Base-by-base conservation (phyloP, 2,888 invertebrate genomes). In the Drosophila acutilabella region DNA sequence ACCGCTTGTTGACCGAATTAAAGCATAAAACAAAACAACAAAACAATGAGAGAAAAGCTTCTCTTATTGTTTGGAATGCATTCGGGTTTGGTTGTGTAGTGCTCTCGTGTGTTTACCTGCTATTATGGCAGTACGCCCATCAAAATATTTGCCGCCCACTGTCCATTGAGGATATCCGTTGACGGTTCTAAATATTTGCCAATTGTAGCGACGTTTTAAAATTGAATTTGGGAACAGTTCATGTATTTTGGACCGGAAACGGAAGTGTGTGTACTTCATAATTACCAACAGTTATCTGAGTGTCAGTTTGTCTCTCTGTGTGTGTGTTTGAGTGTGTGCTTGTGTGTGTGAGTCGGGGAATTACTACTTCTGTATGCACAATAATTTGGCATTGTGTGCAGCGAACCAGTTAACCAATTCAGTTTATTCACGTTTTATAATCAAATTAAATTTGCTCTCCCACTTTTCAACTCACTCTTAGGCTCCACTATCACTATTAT, bases 191-290 rank as follows among this genome's bases (percentile, higher is more conserved):
- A 54, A 54, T 54, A 44, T 42, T 54, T 54, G 54, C 33, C 44
- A 42, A 33, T 56, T 38, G 45, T 7, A 48, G 13, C 8, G n/a
- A 40, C 8, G 14, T 33, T 60, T 23, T 18, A n/a, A 26, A 53
- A 23, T 38, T 18, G 20, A 40, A 30, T 38, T 47, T 54, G 20
- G 56, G 2, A 20, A n/a, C 33, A 20, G 26, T 30, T 38, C 40
- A 40, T 33, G 42, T 38, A 18, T 56, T 45, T 36, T 18, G 13
- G 38, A 30, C 48, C 62, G 62, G 62, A 62, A 62, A 41, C 58
- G 62, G 62, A 62, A 41, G 70, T 78, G 75, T 70, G 82, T 57
- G 56, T 75, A 51, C 36, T 66, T 51, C 65, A 78, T 65, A 81
- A 30, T 51, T 61, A 47, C 33, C 41, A 60, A 33, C 52, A 42